Evolutionary conservation across 2,113 vertebrate species (phyloP).

Genomic region (Gymnogyps californianus): DNA sequence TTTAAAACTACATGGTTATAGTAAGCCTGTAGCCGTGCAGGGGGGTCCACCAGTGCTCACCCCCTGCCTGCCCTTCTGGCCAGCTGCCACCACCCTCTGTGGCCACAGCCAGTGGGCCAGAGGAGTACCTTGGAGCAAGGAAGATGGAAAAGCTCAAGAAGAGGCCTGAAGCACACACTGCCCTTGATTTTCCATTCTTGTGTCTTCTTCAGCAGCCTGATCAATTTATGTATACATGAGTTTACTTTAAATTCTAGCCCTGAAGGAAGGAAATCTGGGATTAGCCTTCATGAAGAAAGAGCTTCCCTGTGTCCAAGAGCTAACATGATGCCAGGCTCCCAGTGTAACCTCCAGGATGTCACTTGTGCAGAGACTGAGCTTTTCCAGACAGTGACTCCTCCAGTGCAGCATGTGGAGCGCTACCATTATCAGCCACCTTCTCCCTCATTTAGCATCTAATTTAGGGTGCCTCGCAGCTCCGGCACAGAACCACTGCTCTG

Average conservation of each 20-base stretch:
- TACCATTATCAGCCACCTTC: background rate
- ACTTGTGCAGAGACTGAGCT: background rate
- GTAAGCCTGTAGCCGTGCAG: background rate
- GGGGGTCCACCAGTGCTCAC: background rate
- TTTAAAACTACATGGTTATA: background rate
- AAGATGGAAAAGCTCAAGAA: background rate
- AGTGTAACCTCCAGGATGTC: background rate
- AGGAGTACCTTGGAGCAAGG: background rate
- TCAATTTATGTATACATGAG: background rate
- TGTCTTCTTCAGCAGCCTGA: background rate
- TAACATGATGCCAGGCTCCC: background rate
- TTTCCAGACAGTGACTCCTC: background rate
- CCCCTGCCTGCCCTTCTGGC: background rate
- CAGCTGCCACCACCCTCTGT: background rate
- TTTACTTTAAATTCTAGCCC: background rate
- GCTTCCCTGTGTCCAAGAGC: background rate
- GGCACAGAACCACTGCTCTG: background rate
- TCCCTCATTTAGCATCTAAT: background rate
- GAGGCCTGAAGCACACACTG: background rate
- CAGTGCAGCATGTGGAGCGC: fast-evolving
- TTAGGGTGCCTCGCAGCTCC: background rate
- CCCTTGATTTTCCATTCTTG: background rate
- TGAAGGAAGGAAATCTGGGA: background rate
- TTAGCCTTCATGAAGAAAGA: background rate
- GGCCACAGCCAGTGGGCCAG: background rate